phyloP scores from a whole-genome alignment of 1,140 invertebrate genomes.

The Babylonia areolata region DNA sequence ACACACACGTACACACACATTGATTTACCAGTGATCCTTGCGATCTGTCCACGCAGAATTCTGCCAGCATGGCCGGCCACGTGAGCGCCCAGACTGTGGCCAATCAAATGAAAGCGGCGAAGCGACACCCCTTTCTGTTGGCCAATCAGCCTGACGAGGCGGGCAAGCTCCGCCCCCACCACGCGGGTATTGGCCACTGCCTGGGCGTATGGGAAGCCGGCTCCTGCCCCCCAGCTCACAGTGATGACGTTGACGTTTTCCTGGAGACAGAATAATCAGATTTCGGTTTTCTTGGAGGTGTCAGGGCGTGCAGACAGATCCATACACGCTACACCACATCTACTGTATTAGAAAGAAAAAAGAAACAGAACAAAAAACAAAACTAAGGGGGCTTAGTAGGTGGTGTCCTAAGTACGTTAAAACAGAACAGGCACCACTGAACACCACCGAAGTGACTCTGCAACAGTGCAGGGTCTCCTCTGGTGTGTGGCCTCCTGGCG shows the following conservation, averaged over 20 bases:
- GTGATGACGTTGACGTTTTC: conserved; percentile 87
- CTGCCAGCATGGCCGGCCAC: conserved; percentile 89
- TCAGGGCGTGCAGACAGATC: too few relatives aligned
- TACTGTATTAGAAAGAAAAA: too few relatives aligned
- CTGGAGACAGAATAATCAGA: conserved; percentile 52
- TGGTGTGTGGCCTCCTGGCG: too few relatives aligned
- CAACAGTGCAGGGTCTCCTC: too few relatives aligned
- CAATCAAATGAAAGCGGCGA: conserved; percentile 84
- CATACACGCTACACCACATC: too few relatives aligned
- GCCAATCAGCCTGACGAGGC: conserved; percentile 79
- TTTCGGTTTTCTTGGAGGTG: too few relatives aligned
- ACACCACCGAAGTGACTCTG: too few relatives aligned
- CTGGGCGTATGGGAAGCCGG: conserved; percentile 92
- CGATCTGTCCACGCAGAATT: conserved; percentile 87
- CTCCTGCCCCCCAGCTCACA: conserved; percentile 95
- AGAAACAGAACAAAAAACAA: too few relatives aligned
- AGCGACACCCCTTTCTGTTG: conserved; percentile 1
- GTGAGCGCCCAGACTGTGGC: conserved; percentile 94
- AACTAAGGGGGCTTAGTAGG: too few relatives aligned
- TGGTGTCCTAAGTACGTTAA: too few relatives aligned
- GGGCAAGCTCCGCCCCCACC: conserved; percentile 92
- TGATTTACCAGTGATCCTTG: conserved; percentile 81
- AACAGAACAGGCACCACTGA: too few relatives aligned
- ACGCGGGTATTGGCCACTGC: conserved; percentile 94
- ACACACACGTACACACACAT: too few relatives aligned